These are phyloP conservation scores for Cyrtodaria siliqua DNA, from an alignment of 2,888 invertebrate genomes.

Conservation along the genomic window DNA sequence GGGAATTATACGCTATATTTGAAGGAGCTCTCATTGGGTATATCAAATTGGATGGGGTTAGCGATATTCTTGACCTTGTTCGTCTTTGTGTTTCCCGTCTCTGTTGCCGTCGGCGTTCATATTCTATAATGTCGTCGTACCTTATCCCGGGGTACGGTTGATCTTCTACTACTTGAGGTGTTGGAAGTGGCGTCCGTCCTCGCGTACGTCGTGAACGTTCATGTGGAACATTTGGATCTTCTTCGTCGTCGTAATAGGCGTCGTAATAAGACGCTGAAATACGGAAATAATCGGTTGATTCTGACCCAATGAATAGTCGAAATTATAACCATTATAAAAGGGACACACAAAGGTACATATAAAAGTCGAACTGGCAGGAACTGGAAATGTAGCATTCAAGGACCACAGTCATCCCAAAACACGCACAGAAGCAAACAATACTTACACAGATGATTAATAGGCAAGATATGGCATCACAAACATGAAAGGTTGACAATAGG, in stretches of 20 bases:
- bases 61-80: conserved; percentile 46
- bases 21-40: conserved; percentile 71
- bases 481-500: too few relatives aligned
- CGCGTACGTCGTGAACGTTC: conserved; percentile 10
- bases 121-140: conserved; percentile 44
- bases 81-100: conserved; percentile 37
- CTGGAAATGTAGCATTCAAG: too few relatives aligned
- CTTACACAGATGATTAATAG: too few relatives aligned
- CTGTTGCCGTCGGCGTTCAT: conserved; percentile 23
- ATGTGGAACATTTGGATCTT: neutral
- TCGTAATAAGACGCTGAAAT: conserved; percentile 40
- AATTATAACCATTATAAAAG: too few relatives aligned
- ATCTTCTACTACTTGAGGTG: conserved; percentile 48
- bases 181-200: conserved; percentile 30
- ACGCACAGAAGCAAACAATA: too few relatives aligned
- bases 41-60: conserved; percentile 63
- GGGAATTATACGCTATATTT: conserved; percentile 62
- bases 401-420: too few relatives aligned
- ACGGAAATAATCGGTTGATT: neutral
- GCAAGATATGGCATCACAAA: too few relatives aligned
- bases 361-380: too few relatives aligned
- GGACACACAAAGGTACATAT: too few relatives aligned
- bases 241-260: conserved; percentile 27
- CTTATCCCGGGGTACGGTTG: conserved; percentile 57
- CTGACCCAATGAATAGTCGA: too few relatives aligned